phyloP scores from a whole-genome alignment of 2,113 vertebrate species.

The Porphyrio hochstetteri region DNA sequence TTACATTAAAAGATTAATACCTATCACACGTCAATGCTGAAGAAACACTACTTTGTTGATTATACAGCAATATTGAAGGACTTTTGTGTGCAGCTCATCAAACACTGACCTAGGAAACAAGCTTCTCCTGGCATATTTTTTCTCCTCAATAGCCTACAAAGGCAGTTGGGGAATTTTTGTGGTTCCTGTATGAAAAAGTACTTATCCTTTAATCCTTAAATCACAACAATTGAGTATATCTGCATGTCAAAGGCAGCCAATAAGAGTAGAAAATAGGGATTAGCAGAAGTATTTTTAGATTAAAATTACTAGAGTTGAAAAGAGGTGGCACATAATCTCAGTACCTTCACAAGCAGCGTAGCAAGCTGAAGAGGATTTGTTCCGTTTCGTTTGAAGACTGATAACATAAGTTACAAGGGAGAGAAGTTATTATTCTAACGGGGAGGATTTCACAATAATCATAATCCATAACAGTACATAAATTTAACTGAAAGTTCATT shows the following conservation, averaged over 20 bases:
- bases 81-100: slow-evolving; percentile 14
- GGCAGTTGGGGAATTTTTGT: background rate
- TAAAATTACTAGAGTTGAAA: slow-evolving; percentile 20
- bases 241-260: background rate
- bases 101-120: background rate
- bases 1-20: background rate
- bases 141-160: background rate
- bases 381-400: slow-evolving; percentile 1
- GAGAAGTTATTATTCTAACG: slow-evolving; percentile 22
- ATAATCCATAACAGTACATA: slow-evolving; percentile 15
- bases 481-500: slow-evolving; percentile 42
- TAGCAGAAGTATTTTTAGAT: slow-evolving; percentile 23
- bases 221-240: background rate
- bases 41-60: background rate
- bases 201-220: slow-evolving; percentile 47
- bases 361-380: slow-evolving; percentile 5
- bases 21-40: background rate
- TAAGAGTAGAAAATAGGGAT: slow-evolving; percentile 26
- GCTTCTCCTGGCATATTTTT: slow-evolving; percentile 42
- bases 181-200: background rate
- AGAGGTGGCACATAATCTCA: background rate
- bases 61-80: slow-evolving; percentile 7
- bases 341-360: background rate
- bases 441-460: background rate
- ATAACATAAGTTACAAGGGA: background rate